Base-by-base conservation (phyloP, 2,888 invertebrate species). In the Tinea trinotella region DNA sequence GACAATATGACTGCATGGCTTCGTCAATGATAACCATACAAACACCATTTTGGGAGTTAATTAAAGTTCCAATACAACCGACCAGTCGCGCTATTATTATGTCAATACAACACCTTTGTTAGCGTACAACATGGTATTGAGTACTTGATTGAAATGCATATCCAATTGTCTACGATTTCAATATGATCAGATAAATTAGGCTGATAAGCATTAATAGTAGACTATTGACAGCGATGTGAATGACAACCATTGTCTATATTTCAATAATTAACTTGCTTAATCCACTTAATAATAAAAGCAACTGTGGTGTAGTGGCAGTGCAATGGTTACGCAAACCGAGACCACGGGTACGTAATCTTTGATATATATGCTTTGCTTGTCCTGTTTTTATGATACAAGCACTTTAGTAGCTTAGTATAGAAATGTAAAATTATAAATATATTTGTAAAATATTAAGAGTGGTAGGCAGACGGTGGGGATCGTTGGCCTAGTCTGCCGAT, bases 61-160 rank as follows among this genome's bases (percentile, higher is more conserved):
- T 30, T 7, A 30, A 4, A 30, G 30, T 30, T n/a, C 7, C 7
- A 2, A n/a, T 7, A 30, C 30, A 30, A 2, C 30, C 7, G 30
- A 30, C 30, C 7, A 30, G 30, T 30, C 7, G 3, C 30, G n/a
- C n/a, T 4, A 30, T 30, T 4, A 22, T 22, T 22, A 22, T 35
- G 35, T 35, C 12, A 35, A 40, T 40, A n/a, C 6, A 15, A 40
- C 7, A 13, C 40, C 15, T 40, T 40, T 40, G 40, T 40, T 40
- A 15, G 4, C 6, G 35, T 35, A 3, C 6, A 35, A 15, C 15
- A 15, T 40, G 40, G 24, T 40, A 30, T 30, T n/a, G 13, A 13
- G 40, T 15, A 40, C 30, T 30, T 30, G 30, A 40, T 40, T 40
- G 40, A 40, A 40, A 40, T 40, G 40, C 40, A 40, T 6, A 13